Evolutionary conservation across 2,113 vertebrate species (phyloP), one percentile per base, ranked within the genome.

Genomic region (Ciconia maguari): DNA sequence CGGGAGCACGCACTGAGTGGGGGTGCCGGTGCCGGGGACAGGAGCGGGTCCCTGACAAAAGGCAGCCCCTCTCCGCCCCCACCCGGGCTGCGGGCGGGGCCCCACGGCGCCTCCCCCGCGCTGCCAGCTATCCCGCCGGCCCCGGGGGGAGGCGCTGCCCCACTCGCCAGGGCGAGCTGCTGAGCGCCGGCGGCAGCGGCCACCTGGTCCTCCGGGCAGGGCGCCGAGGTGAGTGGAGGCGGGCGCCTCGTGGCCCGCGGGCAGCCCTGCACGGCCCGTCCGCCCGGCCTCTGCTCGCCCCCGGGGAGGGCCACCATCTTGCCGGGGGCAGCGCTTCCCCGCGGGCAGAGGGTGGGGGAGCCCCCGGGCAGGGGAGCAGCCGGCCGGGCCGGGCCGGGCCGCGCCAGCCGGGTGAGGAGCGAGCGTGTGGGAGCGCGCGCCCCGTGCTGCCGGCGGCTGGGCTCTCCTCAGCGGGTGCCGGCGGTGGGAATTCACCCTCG

Each of bases 31-130:
- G 46, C 62, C 4, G 20, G 8, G 44, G 10, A 20, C 32, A 5
- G 34, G 12, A 83, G 4, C 27, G 26, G 22, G 3, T 42, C 86
- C 14, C 60, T 71, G 65, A 96, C 95, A 94, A 94, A 95, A 92
- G 91, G 69, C 77, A 72, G n/a, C 72, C 58, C 34, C 61, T 17
- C 83, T n/a, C 64, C 30, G 0, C 76, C 61, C 18, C 58, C 36
- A 7, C 15, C 16, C 29, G 6, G 19, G 27, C 93, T 41, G 85
- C 95, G 54, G 93, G 95, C 95, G 95, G 95, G n/a, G 89, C 91
- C 70, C 75, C 49, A 38, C 69, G 32, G 54, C 90, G 1, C 88
- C 91, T 76, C 88, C 93, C 54, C 46, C 51, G 58, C 51, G 2
- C 72, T 44, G 66, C 76, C 78, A 44, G 21, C 88, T 58, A 19